Base-by-base conservation (phyloP, 2,113 vertebrate species). In the Octodon degus region DNA sequence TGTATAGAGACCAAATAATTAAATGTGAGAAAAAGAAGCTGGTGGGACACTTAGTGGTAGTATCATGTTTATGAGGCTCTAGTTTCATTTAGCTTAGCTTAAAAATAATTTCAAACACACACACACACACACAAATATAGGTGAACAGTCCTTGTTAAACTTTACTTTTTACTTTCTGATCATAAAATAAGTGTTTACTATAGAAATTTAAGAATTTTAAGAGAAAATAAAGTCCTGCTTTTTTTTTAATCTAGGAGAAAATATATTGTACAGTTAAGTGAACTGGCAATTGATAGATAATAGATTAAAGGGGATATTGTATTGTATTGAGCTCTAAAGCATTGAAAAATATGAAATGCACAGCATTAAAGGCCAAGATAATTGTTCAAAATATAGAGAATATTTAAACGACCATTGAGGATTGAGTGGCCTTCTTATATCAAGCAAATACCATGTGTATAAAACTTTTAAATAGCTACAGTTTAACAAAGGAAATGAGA, bases 111-210 rank as follows among this genome's bases (percentile, higher is more conserved):
- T 24, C 25, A 47, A 43, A 47, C 32, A 27, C 24, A 27, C 19
- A 43, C 63, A 67, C 63, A 67, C 63, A 47, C 43, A 25, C 24
- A 79, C 50, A 34, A 13, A 62, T 6, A 60, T 32, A 53, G 11
- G 34, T 70, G 2, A 74, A 80, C 63, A 40, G 6, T 34, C 32
- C 58, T 34, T 30, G 80, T 43, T 55, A 24, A 88, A 34, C 12
- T 74, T 92, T 87, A 76, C 19, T 60, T 76, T 86, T 95, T 76
- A 60, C 20, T 63, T 53, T 90, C 8, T 86, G 17, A 81, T 86
- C 34, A 63, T 89, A 85, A 70, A 93, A n/a, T 86, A 86, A 85
- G 2, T n/a, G 9, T 22, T 86, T 37, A 62, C 30, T 84, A 40
- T 85, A 20, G 20, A 76, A 76, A 83, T 77, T 30, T 53, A 91